phyloP scores from a whole-genome alignment of 2,797 vertebrate genomes.

The Kryptopterus vitreolus region DNA sequence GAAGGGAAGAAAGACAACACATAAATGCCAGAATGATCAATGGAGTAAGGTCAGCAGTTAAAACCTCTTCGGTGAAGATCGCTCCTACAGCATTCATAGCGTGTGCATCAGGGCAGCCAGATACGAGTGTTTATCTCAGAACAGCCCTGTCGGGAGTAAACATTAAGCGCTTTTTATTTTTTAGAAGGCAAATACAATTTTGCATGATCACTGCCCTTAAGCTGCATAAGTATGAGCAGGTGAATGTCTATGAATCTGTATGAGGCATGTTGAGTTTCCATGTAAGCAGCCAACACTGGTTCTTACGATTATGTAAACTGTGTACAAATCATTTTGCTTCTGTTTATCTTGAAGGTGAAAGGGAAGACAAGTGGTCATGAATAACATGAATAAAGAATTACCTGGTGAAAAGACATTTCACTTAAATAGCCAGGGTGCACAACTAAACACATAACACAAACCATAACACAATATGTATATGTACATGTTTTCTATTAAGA shows the following conservation, averaged over 20 bases:
- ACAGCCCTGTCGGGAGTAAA: background rate
- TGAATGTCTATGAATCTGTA: no score
- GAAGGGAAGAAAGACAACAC: background rate
- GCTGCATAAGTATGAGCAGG: background rate
- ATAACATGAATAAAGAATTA: background rate
- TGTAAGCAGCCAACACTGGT: background rate
- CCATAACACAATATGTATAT: no score
- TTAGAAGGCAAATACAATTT: background rate
- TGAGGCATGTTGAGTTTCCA: background rate
- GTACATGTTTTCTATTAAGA: background rate
- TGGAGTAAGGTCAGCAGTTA: constrained; percentile 1
- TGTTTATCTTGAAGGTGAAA: background rate
- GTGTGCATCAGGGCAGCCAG: background rate
- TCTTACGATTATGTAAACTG: background rate
- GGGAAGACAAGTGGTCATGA: background rate
- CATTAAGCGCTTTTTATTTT: background rate
- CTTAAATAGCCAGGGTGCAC: background rate
- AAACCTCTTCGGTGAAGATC: background rate
- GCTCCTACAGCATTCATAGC: background rate
- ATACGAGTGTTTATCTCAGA: background rate
- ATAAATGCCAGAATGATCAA: background rate
- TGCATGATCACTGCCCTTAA: background rate
- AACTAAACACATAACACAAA: no score
- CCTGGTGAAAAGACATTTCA: background rate
- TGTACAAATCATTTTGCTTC: background rate